phyloP scores from a whole-genome alignment of 2,797 vertebrate genomes.

The Poeciliopsis infans region DNA sequence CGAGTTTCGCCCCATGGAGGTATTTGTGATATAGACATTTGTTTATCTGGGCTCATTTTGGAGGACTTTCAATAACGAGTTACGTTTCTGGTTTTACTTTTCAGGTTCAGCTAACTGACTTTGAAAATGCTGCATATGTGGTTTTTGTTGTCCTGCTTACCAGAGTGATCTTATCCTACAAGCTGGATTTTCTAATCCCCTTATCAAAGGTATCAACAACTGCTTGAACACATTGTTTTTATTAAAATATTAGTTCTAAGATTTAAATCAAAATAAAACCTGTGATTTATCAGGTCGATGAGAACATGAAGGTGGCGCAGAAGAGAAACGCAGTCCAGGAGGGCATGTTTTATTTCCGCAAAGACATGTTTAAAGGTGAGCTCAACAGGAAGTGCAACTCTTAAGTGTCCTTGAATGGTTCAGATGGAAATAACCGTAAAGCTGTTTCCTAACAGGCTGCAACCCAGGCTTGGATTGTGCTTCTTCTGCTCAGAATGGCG shows the following conservation, averaged over 20 bases:
- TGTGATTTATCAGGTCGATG: slow-evolving; percentile 87
- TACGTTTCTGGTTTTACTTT: slow-evolving; percentile 3
- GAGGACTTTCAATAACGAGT: not conserved
- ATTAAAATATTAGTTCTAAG: not conserved
- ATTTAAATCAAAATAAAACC: not conserved
- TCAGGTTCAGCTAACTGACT: slow-evolving; percentile 97
- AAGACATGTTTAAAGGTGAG: slow-evolving; percentile 96
- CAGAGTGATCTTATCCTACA: slow-evolving; percentile 97
- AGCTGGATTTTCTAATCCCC: slow-evolving; percentile 96
- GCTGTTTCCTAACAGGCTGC: slow-evolving; percentile 79
- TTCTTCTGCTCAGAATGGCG: slow-evolving; percentile 82
- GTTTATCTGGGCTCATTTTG: not conserved
- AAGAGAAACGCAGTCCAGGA: slow-evolving; percentile 92
- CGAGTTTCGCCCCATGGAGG: slow-evolving; percentile 99
- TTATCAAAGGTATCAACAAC: slow-evolving; percentile 88
- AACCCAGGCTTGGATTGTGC: slow-evolving; percentile 86
- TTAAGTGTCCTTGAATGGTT: not conserved
- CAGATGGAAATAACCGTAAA: not conserved
- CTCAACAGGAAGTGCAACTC: not conserved
- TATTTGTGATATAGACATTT: slow-evolving; percentile 52
- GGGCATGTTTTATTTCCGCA: slow-evolving; percentile 96
- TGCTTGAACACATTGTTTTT: not conserved
- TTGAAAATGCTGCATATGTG: slow-evolving; percentile 97
- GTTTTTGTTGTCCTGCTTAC: slow-evolving; percentile 98
- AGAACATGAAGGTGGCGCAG: slow-evolving; percentile 98